Percentiles rank a stretch among this genome's conserved stretches.
Conservation (phyloP, 2,888 invertebrate species). For the Eupithecia tripunctaria region DNA sequence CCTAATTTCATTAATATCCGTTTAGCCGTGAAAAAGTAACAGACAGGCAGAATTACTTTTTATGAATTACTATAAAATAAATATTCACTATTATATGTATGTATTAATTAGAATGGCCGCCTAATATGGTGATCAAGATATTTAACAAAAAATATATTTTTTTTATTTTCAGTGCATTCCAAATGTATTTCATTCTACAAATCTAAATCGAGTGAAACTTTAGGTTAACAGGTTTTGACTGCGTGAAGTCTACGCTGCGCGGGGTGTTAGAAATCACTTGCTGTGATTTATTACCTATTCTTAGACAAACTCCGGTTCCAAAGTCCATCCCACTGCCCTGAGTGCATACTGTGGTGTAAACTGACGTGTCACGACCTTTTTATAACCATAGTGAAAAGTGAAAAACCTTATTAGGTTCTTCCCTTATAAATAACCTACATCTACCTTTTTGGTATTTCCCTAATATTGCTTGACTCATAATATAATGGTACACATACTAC, state of each 20-base stretch:
- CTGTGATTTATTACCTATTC: conserved; percentile 11
- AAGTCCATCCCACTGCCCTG: background rate
- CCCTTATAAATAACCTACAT: too few relatives aligned
- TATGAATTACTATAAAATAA: too few relatives aligned
- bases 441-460: background rate
- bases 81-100: too few relatives aligned
- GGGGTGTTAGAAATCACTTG: background rate
- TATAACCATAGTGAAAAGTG: background rate
- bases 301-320: background rate
- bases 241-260: conserved; percentile 12
- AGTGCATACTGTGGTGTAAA: background rate
- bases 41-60: too few relatives aligned
- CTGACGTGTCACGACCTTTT: background rate
- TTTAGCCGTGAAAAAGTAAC: too few relatives aligned
- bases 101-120: too few relatives aligned
- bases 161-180: too few relatives aligned
- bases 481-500: too few relatives aligned
- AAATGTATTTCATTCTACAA: too few relatives aligned
- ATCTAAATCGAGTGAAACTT: background rate
- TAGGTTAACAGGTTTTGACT: conserved; percentile 2
- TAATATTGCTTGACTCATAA: background rate
- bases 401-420: background rate
- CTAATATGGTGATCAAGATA: too few relatives aligned
- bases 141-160: too few relatives aligned
- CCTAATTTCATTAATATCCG: too few relatives aligned